phyloP scores from a whole-genome alignment of 2,888 invertebrate species.

The Drosophila kokeensis region DNA sequence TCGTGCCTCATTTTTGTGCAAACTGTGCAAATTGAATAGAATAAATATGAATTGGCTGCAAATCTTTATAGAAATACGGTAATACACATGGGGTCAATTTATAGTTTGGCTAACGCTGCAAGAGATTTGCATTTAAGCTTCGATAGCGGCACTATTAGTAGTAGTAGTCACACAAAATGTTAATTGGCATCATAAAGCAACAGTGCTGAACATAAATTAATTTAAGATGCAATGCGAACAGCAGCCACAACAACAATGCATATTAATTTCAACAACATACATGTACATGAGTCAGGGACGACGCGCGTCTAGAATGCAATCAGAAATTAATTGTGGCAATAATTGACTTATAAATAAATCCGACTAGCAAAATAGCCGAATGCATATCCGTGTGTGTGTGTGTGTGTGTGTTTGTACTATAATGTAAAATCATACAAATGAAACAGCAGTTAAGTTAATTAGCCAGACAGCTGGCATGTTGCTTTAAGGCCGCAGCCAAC shows the following conservation, averaged over 20 bases:
- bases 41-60: conserved; percentile 52
- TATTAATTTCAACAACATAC: conserved; percentile 15
- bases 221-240: conserved; percentile 48
- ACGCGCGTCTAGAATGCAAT: conserved; percentile 58
- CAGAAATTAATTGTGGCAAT: conserved; percentile 77
- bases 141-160: conserved; percentile 33
- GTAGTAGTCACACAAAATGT: conserved; percentile 45
- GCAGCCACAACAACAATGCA: conserved; percentile 29
- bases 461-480: conserved; percentile 54
- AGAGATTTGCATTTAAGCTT: conserved; percentile 41
- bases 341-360: conserved; percentile 77
- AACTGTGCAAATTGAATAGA: conserved; percentile 45
- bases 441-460: conserved; percentile 62
- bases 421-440: conserved; percentile 22
- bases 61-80: conserved; percentile 15
- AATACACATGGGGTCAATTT: conserved; percentile 45
- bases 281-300: conserved; percentile 3
- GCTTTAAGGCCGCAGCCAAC: conserved; percentile 67
- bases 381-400: not conserved
- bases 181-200: conserved; percentile 66
- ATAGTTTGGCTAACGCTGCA: conserved; percentile 9
- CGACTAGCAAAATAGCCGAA: conserved; percentile 12
- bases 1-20: conserved; percentile 26
- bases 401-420: conserved; percentile 15
- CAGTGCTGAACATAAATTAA: conserved; percentile 51